A percentile compares a stretch with the other conserved stretches of the same genome.
Evolutionary conservation across 2,113 vertebrate genomes (phyloP).

Genomic region (Melanotaenia duboulayi): DNA sequence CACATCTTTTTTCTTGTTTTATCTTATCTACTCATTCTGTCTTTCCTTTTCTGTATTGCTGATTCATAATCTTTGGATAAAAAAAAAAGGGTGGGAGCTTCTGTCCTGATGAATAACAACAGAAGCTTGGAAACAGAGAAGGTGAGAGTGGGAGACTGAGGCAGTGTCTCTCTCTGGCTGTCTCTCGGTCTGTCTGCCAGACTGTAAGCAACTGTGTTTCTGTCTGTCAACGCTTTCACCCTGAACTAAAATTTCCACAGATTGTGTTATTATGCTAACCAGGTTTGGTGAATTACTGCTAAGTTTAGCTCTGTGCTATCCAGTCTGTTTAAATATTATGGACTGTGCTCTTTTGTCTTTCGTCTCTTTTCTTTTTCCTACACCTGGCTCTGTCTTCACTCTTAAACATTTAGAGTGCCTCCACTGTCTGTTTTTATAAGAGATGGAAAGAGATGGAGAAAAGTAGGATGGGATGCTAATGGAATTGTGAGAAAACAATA

Average conservation of each 20-base stretch:
- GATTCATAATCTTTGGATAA: constrained; percentile 64
- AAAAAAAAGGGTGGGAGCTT: constrained; percentile 65
- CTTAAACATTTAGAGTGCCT: constrained; percentile 24
- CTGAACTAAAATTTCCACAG: constrained; percentile 60
- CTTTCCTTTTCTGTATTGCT: constrained; percentile 21
- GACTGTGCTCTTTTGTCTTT: constrained; percentile 28
- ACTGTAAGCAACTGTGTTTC: constrained; percentile 61
- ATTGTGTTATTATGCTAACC: constrained; percentile 36
- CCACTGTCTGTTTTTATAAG: constrained; percentile 34
- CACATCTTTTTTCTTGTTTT: neutral
- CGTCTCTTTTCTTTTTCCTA: constrained; percentile 37
- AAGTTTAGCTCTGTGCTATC: constrained; percentile 38
- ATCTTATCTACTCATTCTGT: constrained; percentile 30
- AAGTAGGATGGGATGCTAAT: constrained; percentile 28
- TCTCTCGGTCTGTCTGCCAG: constrained; percentile 52
- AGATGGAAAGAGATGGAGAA: constrained; percentile 20
- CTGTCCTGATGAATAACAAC: constrained; percentile 68
- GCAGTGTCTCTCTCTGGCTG: constrained; percentile 55
- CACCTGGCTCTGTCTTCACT: constrained; percentile 45
- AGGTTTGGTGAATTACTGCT: constrained; percentile 49
- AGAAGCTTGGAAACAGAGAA: constrained; percentile 27
- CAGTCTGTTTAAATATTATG: constrained; percentile 44
- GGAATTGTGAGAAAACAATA: constrained; percentile 9
- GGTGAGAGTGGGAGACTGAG: constrained; percentile 34
- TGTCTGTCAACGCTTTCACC: constrained; percentile 52